Percentiles rank a stretch among this genome's conserved stretches.
Conservation (phyloP, 2,113 vertebrate species). For the Tricholaema leucomelas region DNA sequence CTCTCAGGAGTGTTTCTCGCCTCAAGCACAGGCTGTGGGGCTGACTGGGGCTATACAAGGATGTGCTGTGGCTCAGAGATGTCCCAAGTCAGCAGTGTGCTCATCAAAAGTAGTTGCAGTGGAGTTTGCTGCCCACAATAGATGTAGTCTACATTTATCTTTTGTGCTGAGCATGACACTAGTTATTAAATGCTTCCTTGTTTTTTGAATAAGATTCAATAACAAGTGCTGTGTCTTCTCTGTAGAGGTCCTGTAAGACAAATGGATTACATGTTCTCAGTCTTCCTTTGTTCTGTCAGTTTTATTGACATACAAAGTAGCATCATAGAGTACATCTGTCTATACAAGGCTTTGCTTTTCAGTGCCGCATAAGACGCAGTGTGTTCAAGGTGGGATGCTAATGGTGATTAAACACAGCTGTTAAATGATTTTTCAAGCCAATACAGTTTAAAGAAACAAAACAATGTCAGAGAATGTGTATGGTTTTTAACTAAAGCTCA, state of each 20-base stretch:
- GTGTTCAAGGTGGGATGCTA: neutral
- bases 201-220: constrained; percentile 16
- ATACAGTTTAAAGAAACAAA: constrained; percentile 1
- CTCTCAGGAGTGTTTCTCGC: neutral
- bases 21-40: neutral
- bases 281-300: constrained; percentile 53
- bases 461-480: neutral
- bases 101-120: neutral
- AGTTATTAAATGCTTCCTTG: constrained; percentile 1
- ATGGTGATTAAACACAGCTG: constrained; percentile 21
- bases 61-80: neutral
- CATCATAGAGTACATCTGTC: constrained; percentile 11
- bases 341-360: constrained; percentile 20
- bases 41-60: fast-evolving
- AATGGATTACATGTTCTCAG: constrained; percentile 17
- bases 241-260: constrained; percentile 36
- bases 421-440: constrained; percentile 6
- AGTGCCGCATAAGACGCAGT: neutral
- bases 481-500: neutral
- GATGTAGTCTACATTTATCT: neutral
- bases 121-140: neutral
- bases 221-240: neutral
- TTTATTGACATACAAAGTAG: constrained; percentile 38
- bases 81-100: neutral
- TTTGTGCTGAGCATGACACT: neutral